Evolutionary conservation across 2,113 vertebrate genomes (phyloP).

Genomic region (Neotragus pygmaeus): DNA sequence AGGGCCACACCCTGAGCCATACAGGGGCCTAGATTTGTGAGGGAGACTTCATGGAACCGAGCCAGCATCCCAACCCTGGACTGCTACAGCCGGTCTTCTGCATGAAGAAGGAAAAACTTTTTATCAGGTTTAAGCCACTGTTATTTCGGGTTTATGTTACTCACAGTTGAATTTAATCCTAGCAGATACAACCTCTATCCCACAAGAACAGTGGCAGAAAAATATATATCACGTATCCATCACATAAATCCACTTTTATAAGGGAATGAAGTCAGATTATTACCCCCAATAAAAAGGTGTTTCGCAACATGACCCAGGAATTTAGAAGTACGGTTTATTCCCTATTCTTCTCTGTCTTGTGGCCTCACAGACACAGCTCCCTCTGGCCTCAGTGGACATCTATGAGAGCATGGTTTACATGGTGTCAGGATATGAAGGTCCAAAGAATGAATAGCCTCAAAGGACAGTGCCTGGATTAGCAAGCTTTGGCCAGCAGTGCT

Average conservation of each 20-base stretch:
- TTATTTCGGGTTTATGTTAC: constrained; percentile 41
- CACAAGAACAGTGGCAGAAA: constrained; percentile 54
- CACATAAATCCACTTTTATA: constrained; percentile 66
- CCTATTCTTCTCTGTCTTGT: background rate
- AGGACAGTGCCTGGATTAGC: background rate
- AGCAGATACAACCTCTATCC: constrained; percentile 8
- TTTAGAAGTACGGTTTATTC: background rate
- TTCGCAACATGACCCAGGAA: constrained; percentile 30
- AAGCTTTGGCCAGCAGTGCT: too few relatives aligned
- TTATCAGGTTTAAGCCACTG: constrained; percentile 15
- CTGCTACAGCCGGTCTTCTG: background rate
- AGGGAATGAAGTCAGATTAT: constrained; percentile 57
- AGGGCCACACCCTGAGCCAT: background rate
- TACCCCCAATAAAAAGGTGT: constrained; percentile 54
- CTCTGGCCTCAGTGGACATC: too few relatives aligned
- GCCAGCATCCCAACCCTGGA: background rate
- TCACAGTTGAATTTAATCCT: constrained; percentile 44
- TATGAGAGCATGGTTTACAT: background rate
- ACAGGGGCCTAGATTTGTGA: accelerated
- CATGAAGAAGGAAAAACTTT: background rate
- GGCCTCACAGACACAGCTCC: background rate
- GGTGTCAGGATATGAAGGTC: background rate
- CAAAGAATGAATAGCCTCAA: background rate
- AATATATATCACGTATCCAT: constrained; percentile 37
- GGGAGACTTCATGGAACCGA: background rate